Conservation (phyloP, 1,140 invertebrate genomes). For the Frieseomelitta varia region DNA sequence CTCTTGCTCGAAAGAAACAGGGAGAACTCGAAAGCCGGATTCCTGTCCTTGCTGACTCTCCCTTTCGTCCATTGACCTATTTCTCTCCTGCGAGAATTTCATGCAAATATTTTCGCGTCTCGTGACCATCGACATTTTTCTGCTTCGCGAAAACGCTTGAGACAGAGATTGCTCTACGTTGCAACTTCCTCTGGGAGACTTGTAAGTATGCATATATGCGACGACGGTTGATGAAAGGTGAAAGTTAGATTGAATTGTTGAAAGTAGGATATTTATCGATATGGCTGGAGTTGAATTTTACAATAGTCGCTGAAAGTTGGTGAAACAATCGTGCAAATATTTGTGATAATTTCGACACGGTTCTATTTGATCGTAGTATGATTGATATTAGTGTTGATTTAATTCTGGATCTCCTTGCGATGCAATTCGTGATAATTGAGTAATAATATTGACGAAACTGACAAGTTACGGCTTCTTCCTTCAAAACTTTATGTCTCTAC, state of each 20-base stretch:
- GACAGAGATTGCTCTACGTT: too few relatives aligned
- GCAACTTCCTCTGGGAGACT: too few relatives aligned
- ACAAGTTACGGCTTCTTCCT: too few relatives aligned
- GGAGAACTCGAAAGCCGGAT: constrained; percentile 9
- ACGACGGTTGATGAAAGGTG: not conserved
- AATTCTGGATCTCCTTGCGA: too few relatives aligned
- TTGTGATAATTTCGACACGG: not conserved
- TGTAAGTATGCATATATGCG: not conserved
- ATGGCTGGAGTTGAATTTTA: too few relatives aligned
- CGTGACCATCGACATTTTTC: not conserved
- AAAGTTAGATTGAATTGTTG: not conserved
- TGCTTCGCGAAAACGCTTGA: too few relatives aligned
- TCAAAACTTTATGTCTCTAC: too few relatives aligned
- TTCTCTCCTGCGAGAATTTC: not conserved
- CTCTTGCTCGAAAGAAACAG: constrained; percentile 12
- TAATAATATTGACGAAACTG: too few relatives aligned
- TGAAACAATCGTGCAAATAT: not conserved
- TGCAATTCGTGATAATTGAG: too few relatives aligned
- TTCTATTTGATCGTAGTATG: not conserved
- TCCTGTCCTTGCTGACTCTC: not conserved
- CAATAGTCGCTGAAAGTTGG: not conserved
- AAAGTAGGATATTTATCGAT: too few relatives aligned
- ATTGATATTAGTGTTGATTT: too few relatives aligned
- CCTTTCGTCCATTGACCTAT: not conserved
- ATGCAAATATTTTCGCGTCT: not conserved